Conservation (phyloP, 2,113 vertebrate species). For the Sorex fumeus region DNA sequence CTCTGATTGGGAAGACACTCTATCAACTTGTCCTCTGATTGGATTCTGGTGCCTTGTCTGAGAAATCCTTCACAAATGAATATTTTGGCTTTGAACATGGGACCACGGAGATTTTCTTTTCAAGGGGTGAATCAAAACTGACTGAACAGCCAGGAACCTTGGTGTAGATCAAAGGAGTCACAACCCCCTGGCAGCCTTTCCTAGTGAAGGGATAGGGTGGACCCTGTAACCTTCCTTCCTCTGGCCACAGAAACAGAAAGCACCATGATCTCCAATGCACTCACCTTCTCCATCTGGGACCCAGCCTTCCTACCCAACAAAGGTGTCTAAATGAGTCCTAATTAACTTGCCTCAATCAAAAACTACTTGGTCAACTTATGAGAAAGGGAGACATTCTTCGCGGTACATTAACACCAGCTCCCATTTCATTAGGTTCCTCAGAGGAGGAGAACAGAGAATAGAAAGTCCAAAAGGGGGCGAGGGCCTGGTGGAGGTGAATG, state of each 20-base stretch:
- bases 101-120: not conserved
- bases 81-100: conserved; percentile 71
- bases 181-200: not conserved
- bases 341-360: conserved; percentile 88
- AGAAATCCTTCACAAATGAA: conserved; percentile 54
- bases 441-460: conserved; percentile 58
- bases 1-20: not conserved
- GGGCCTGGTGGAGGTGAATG: not conserved
- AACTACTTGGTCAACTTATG: conserved; percentile 85
- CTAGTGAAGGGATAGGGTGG: too few species aligned
- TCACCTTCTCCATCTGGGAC: conserved; percentile 71
- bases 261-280: conserved; percentile 59
- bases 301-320: conserved; percentile 80
- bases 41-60: not conserved
- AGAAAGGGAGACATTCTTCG: conserved; percentile 68
- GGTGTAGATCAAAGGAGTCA: not conserved
- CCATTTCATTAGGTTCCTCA: conserved; percentile 86
- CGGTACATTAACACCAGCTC: conserved; percentile 85
- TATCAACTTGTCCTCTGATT: not conserved
- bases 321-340: conserved; percentile 88
- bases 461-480: not conserved
- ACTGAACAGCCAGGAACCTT: not conserved
- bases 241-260: conserved; percentile 52
- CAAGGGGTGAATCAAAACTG: not conserved
- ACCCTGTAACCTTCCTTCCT: conserved; percentile 6